Evolutionary conservation across 2,797 vertebrate species (phyloP).

Genomic region (Echiichthys vipera): DNA sequence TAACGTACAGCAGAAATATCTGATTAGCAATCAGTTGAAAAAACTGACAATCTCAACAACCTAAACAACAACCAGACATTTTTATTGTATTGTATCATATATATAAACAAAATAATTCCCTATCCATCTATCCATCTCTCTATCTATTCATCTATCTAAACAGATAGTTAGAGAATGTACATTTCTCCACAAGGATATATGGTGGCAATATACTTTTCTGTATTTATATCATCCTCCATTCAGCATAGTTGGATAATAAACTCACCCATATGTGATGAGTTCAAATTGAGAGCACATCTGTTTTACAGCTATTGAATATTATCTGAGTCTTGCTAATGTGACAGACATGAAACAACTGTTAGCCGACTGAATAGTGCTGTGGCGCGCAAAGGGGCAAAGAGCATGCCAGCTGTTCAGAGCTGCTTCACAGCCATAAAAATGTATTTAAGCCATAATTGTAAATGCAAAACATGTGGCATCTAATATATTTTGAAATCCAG

Average conservation of each 20-base stretch:
- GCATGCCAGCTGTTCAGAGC: constrained; percentile 52
- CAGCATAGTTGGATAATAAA: constrained; percentile 26
- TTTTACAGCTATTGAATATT: constrained; percentile 52
- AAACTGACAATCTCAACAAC: background rate
- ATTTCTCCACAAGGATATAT: constrained; percentile 26
- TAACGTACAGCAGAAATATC: background rate
- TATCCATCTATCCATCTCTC: too few species aligned
- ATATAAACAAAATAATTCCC: too few species aligned
- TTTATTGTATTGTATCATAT: too few species aligned
- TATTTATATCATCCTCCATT: constrained; percentile 10
- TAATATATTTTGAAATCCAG: constrained; percentile 21
- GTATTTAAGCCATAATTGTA: constrained; percentile 16
- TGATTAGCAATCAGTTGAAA: background rate
- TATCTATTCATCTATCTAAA: too few species aligned
- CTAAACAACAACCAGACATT: too few species aligned
- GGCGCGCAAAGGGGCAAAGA: constrained; percentile 36
- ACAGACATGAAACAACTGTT: constrained; percentile 55
- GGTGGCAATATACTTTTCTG: background rate
- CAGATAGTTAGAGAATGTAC: background rate
- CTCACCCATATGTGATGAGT: constrained; percentile 28
- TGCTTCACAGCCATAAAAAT: constrained; percentile 19
- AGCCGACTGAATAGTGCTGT: constrained; percentile 14
- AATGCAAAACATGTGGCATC: constrained; percentile 44
- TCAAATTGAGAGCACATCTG: constrained; percentile 52
- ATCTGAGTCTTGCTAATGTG: constrained; percentile 44